Evolutionary conservation across 2,113 vertebrate species (phyloP).

Genomic region (Aptenodytes patagonicus): DNA sequence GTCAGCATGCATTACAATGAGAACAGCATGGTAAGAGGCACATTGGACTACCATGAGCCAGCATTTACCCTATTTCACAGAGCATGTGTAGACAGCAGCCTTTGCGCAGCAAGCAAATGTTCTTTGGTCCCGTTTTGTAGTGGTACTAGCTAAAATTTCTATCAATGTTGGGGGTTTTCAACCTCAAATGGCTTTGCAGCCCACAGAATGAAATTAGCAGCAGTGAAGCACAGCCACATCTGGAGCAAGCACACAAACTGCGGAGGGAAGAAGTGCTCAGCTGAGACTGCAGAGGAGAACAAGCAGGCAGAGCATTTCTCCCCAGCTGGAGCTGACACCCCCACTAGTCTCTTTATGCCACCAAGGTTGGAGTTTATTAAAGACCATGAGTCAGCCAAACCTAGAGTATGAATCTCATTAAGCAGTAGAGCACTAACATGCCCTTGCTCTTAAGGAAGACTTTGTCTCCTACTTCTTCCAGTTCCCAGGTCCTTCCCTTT

Average conservation of each 20-base stretch:
- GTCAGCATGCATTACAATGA: not conserved
- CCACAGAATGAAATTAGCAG: not conserved
- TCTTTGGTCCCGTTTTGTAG: not conserved
- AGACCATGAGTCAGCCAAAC: not conserved
- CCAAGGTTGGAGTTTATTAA: not conserved
- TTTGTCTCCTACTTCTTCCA: not conserved
- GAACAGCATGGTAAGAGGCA: not conserved
- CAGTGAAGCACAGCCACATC: not conserved
- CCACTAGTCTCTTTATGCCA: not conserved
- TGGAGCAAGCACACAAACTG: rapidly evolving
- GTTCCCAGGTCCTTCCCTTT: not conserved
- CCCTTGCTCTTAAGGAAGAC: not conserved
- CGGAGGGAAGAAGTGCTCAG: not conserved
- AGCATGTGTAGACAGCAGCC: not conserved
- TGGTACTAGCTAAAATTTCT: not conserved
- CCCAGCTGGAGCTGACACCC: not conserved
- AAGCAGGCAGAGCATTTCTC: not conserved
- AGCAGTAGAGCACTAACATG: not conserved
- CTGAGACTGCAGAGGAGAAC: not conserved
- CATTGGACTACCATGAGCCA: rapidly evolving
- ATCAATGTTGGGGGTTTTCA: not conserved
- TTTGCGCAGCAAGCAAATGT: not conserved
- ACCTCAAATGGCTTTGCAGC: not conserved
- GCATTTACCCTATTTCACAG: not conserved
- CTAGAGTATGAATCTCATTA: not conserved